These are phyloP conservation scores for Thalassophryne amazonica DNA, from an alignment of 2,797 vertebrate species.

Conservation along the genomic window DNA sequence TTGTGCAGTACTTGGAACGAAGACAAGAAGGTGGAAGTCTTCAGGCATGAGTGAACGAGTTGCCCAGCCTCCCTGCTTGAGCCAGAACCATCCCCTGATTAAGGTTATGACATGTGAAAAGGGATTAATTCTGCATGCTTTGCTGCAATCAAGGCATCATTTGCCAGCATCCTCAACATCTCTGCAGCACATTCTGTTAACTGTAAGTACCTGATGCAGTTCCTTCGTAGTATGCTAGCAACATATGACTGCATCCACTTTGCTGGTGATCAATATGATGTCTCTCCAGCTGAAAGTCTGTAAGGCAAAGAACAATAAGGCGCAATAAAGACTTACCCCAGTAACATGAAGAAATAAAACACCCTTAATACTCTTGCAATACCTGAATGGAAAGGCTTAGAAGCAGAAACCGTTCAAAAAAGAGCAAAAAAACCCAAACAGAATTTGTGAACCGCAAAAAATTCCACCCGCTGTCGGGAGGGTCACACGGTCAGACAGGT, in stretches of 20 bases:
- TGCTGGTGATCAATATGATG: constrained; percentile 17
- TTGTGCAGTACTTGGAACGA: constrained; percentile 15
- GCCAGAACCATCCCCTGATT: constrained; percentile 13
- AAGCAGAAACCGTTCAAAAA: too few species aligned
- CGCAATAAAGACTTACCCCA: constrained; percentile 1
- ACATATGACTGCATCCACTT: constrained; percentile 17
- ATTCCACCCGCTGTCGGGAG: too few species aligned
- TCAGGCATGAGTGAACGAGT: constrained; percentile 7
- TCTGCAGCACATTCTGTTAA: too few species aligned
- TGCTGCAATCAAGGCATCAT: not conserved
- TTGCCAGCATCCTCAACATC: not conserved
- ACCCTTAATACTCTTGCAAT: constrained; percentile 13
- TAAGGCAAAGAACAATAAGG: constrained; percentile 18
- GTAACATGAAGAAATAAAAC: constrained; percentile 16
- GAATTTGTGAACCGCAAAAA: too few species aligned
- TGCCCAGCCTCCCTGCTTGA: constrained; percentile 12
- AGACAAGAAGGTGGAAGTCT: constrained; percentile 8
- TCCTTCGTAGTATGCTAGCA: not conserved
- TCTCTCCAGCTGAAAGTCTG: constrained; percentile 11
- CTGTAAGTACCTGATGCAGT: too few species aligned
- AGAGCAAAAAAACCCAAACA: too few species aligned
- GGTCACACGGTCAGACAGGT: too few species aligned
- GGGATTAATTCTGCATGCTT: constrained; percentile 2
- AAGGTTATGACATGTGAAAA: constrained; percentile 3
- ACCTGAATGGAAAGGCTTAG: constrained; percentile 13